phyloP scores from a whole-genome alignment of 2,888 invertebrate genomes.

The Ennomos fuscantarius region DNA sequence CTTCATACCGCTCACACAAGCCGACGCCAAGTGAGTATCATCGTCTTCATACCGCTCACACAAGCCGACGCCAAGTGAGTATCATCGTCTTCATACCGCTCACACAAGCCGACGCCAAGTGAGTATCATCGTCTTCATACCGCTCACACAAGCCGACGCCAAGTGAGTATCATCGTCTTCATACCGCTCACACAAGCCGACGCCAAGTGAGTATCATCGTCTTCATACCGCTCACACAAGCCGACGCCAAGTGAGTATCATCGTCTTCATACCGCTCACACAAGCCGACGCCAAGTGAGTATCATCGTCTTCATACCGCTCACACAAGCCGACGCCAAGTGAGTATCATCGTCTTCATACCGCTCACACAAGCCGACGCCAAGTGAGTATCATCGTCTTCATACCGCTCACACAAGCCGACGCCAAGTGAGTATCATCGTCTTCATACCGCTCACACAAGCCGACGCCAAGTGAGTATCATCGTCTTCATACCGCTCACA shows the following conservation, averaged over 20 bases:
- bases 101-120: conserved; percentile 98
- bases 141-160: conserved; percentile 87
- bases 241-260: conserved; percentile 85
- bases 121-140: conserved; percentile 98
- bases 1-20: no score
- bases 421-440: conserved; percentile 80
- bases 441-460: no score
- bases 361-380: no score
- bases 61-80: conserved; percentile 87
- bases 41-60: conserved; percentile 94
- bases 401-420: conserved; percentile 90
- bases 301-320: conserved; percentile 97
- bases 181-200: no score
- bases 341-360: no score
- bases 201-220: conserved; percentile 98
- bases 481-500: conserved; percentile 94
- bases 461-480: conserved; percentile 98
- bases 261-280: no score
- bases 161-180: conserved; percentile 76
- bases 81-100: no score
- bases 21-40: conserved; percentile 98
- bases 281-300: conserved; percentile 97
- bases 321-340: conserved; percentile 87
- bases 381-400: conserved; percentile 98
- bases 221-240: conserved; percentile 91